Evolutionary conservation across 2,113 vertebrate genomes (phyloP), one percentile per base, ranked within the genome.

Genomic region (Gorilla gorilla): DNA sequence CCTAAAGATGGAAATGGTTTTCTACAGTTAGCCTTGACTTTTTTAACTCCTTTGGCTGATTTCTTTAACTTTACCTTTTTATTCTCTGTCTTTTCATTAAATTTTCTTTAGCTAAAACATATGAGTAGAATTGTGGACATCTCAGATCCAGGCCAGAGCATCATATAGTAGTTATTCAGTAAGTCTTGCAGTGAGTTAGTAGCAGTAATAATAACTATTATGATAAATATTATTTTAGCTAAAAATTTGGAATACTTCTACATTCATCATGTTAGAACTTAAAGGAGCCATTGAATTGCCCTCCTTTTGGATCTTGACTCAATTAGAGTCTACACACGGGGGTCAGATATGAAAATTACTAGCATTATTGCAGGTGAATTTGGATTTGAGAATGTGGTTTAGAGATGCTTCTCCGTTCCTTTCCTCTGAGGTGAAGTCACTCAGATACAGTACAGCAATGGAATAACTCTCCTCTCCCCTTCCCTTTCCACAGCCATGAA

Each of bases 231-330:
- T 27, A 30, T 43, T 76, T 57, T 70, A 17, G 6, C 27, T 55
- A 84, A 66, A n/a, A 0, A 3, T 38, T 64, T 35, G 16, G 38
- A 14, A 78, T 93, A 73, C 11, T 66, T 17, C 43, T 66, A 12
- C 50, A 0, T n/a, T 78, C 6, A n/a, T n/a, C 27, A 17, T 48
- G 23, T 89, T 59, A 17, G 8, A 17, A 20, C 20, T 68, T 48
- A 20, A 35, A 32, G 16, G 10, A 10, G 10, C 8, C 3, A 45
- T 38, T 35, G 27, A 61, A 3, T 9, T 7, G 48, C 0, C 0
- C 11, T 48, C 8, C 5, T 45, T 90, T 4, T 61, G 11, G 8
- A 89, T 52, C 17, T 7, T 43, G 27, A 70, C 8, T 52, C 30
- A 45, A 45, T 45, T 45, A 83, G 75, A 20, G 25, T 2, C 7